phyloP scores from a whole-genome alignment of 2,113 vertebrate species.

The Arizona elegans region DNA sequence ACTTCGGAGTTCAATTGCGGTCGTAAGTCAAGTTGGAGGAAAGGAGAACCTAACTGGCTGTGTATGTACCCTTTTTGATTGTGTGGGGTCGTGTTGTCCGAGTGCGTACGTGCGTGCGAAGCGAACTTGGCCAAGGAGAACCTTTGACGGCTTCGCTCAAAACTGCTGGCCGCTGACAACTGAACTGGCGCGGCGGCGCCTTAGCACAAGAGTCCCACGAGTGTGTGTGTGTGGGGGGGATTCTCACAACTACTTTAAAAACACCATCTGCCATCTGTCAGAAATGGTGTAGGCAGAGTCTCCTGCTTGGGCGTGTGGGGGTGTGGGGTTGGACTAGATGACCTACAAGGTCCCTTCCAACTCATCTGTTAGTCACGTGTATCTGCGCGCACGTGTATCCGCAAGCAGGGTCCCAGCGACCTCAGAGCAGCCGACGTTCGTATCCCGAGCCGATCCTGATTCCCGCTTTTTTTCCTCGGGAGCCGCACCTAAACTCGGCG shows the following conservation, averaged over 20 bases:
- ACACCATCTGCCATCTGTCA: neutral
- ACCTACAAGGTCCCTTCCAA: too few relatives aligned
- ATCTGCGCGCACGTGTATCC: neutral
- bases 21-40: neutral
- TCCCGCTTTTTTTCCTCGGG: neutral
- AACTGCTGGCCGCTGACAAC: neutral
- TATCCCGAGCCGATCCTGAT: neutral
- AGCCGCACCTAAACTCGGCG: conserved; percentile 7
- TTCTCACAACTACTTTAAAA: neutral
- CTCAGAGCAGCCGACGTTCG: too few relatives aligned
- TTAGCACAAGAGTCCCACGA: neutral
- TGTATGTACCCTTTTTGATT: neutral
- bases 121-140: neutral
- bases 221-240: neutral
- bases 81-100: neutral
- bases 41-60: neutral
- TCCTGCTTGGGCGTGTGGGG: too few relatives aligned
- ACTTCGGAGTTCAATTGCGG: too few relatives aligned
- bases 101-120: neutral
- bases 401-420: too few relatives aligned
- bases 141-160: neutral
- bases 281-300: too few relatives aligned
- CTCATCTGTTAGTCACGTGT: too few relatives aligned
- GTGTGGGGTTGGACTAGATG: too few relatives aligned
- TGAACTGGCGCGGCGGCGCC: neutral